Conservation (phyloP, 2,797 vertebrate species). For the Emys orbicularis region DNA sequence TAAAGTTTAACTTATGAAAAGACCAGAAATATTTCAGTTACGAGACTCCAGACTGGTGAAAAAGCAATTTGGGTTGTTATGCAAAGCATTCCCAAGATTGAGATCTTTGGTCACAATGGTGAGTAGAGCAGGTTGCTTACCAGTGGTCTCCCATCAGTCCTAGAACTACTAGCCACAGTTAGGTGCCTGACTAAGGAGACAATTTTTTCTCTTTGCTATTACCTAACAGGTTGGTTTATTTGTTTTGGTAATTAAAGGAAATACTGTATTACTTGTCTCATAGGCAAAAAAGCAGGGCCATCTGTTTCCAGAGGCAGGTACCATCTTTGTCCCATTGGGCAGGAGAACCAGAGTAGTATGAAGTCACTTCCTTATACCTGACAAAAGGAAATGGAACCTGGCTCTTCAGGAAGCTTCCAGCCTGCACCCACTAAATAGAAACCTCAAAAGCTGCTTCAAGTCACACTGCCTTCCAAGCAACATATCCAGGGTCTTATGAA, state of each 20-base stretch:
- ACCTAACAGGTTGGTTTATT: background rate
- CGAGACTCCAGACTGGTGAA: background rate
- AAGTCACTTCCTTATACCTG: background rate
- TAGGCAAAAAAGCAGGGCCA: background rate
- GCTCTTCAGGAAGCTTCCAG: background rate
- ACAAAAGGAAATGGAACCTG: background rate
- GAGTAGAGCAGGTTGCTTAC: background rate
- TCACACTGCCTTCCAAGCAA: background rate
- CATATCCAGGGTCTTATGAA: background rate
- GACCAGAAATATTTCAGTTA: background rate
- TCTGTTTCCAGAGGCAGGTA: background rate
- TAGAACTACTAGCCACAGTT: background rate
- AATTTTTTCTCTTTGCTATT: background rate
- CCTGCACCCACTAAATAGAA: too few species aligned
- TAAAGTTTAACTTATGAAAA: constrained; percentile 26
- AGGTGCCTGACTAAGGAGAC: background rate
- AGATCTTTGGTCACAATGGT: too few species aligned
- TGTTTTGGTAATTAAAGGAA: background rate
- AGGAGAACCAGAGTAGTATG: background rate
- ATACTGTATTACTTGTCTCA: background rate
- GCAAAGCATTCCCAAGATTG: background rate
- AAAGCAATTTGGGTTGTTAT: background rate
- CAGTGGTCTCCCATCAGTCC: background rate
- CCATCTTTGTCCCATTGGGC: background rate
- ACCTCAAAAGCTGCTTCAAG: background rate